These are phyloP conservation scores for Scaptomyza graminum DNA, from an alignment of 1,140 invertebrate genomes.

Conservation along the genomic window DNA sequence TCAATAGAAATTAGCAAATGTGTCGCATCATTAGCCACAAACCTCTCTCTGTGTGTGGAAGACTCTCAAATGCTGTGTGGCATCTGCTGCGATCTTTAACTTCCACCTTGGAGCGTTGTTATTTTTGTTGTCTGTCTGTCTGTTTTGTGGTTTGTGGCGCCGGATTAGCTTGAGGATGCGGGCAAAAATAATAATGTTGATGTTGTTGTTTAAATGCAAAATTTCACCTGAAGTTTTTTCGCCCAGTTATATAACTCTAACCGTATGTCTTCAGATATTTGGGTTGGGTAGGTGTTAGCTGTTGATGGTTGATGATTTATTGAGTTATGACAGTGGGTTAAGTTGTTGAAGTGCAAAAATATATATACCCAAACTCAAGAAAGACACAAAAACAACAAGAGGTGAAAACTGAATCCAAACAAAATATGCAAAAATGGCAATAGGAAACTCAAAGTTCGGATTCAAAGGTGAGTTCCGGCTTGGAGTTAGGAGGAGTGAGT, in stretches of 20 bases:
- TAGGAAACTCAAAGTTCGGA: background rate
- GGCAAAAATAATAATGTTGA: constrained; percentile 28
- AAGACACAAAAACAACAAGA: background rate
- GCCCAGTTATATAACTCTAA: constrained; percentile 54
- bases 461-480: background rate
- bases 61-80: constrained; percentile 69
- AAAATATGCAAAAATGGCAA: background rate
- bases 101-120: constrained; percentile 13
- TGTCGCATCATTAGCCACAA: constrained; percentile 82
- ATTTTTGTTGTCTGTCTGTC: constrained; percentile 20
- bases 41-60: constrained; percentile 34
- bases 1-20: constrained; percentile 82
- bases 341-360: constrained; percentile 58
- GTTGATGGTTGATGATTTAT: constrained; percentile 65
- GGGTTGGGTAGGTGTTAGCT: constrained; percentile 77
- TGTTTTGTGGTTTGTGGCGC: constrained; percentile 72
- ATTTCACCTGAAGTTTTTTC: constrained; percentile 59
- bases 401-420: background rate
- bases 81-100: constrained; percentile 15
- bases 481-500: background rate
- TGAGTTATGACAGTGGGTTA: constrained; percentile 77
- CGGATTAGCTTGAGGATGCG: constrained; percentile 81
- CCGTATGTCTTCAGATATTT: constrained; percentile 40
- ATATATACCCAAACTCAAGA: background rate
- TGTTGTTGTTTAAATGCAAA: constrained; percentile 27